Conservation (phyloP, 1,140 invertebrate species). For the Drosophila insularis region DNA sequence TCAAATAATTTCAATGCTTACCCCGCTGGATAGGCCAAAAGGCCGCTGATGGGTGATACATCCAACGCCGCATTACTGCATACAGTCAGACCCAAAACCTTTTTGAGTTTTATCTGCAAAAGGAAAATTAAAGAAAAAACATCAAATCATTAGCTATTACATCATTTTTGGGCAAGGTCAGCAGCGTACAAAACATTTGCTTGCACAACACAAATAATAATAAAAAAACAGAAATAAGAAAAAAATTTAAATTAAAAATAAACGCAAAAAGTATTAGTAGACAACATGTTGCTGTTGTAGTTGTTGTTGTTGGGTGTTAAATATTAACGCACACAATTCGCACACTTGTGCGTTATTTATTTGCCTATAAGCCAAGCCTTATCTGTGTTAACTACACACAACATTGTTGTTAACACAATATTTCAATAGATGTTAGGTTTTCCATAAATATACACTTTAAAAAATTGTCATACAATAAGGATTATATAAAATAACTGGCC, state of each 20-base stretch:
- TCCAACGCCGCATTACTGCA: conserved; percentile 95
- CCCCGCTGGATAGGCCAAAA: conserved; percentile 97
- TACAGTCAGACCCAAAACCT: conserved; percentile 95
- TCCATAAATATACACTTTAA: conserved; percentile 34
- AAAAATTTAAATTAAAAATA: conserved; percentile 15
- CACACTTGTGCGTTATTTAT: conserved; percentile 57
- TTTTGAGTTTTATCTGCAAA: conserved; percentile 94
- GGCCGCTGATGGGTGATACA: conserved; percentile 92
- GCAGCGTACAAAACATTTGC: conserved; percentile 28
- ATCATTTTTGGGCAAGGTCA: conserved; percentile 57
- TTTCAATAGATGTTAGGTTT: conserved; percentile 16
- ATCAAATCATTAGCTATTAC: conserved; percentile 52
- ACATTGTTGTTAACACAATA: conserved; percentile 11
- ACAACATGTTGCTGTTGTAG: conserved; percentile 21
- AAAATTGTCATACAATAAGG: neutral
- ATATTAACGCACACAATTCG: conserved; percentile 66
- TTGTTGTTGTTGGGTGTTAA: conserved; percentile 44
- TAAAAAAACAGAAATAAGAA: conserved; percentile 5
- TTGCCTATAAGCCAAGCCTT: conserved; percentile 53
- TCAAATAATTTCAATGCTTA: conserved; percentile 80
- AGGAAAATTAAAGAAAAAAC: conserved; percentile 12
- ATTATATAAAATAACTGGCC: too few species aligned
- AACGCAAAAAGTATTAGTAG: conserved; percentile 24
- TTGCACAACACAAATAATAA: conserved; percentile 29
- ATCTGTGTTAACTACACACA: conserved; percentile 21